Base-by-base conservation (phyloP, 30 jellyfish, hydroid and myxozoan species). In the Chironex yamaguchii region DNA sequence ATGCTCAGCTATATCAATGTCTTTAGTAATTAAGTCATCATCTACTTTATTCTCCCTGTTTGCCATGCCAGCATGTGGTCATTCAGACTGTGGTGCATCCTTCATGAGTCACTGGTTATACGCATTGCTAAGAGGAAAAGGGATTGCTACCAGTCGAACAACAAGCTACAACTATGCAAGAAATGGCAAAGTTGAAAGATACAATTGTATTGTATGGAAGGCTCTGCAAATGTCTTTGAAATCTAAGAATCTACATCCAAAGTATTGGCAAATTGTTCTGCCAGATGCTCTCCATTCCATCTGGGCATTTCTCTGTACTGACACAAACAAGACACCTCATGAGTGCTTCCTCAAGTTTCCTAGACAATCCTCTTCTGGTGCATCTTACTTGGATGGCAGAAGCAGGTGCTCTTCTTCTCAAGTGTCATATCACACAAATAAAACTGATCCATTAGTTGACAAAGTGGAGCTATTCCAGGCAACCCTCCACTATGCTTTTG, bases 271-370 rank as follows among this genome's bases (percentile, higher is more conserved):
- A 35, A 52, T 33, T 42, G 90, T 87, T 87, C 36, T 78, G 64
- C 93, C 96, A 33, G 96, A 53, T 13, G 96, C 77, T 31, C 73
- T 78, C 31, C 95, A 88, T 73, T 88, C 96, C 29, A 64, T 79
- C 80, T 90, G 94, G 34, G 79, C 93, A 12, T 83, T 78, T 2
- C 87, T 89, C 33, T 52, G 63, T 27, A 89, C 96, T 27, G 76
- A 96, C 82, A 89, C 96, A 66, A 81, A 89, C 51, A 48, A 71
- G 17, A 88, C 96, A 24, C 96, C 96, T 54, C 91, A 81, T 70
- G 89, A 88, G 34, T 49, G 90, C 67, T 79, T 80, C 33, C 81
- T 88, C 65, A 68, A 65, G 69, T 81, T 64, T 69, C 82, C 95
- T 52, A 30, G 95, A 25, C 31, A 71, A 34, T 78, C 96, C 23